phyloP scores from a whole-genome alignment of 2,797 vertebrate species.

The Rallus crepitans region DNA sequence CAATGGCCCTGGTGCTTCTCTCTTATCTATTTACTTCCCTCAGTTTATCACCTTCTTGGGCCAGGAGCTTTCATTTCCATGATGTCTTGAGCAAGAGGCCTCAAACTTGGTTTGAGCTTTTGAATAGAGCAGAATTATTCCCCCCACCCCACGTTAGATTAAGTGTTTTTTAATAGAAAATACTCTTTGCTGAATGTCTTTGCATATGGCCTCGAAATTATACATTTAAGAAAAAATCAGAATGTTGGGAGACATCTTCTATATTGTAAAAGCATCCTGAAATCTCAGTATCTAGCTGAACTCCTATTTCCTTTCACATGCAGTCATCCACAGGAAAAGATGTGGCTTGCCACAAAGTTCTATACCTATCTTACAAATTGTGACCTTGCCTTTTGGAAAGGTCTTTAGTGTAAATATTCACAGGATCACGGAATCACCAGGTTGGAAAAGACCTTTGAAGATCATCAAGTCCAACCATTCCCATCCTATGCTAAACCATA shows the following conservation, averaged over 20 bases:
- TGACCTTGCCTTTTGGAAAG: background rate
- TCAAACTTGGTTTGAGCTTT: background rate
- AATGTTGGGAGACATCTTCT: background rate
- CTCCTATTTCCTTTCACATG: background rate
- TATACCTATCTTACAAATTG: background rate
- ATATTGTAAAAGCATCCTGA: background rate
- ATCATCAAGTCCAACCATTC: too few species aligned
- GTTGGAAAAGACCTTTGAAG: too few species aligned
- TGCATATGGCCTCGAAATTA: background rate
- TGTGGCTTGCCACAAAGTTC: background rate
- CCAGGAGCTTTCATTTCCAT: background rate
- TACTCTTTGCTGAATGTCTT: background rate
- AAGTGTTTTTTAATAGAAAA: background rate
- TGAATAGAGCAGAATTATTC: background rate
- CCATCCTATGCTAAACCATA: too few species aligned
- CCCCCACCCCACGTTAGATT: background rate
- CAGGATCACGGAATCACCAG: too few species aligned
- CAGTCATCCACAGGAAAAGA: background rate
- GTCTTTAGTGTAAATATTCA: background rate
- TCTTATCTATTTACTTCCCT: background rate
- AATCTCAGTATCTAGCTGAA: background rate
- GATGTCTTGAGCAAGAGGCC: background rate
- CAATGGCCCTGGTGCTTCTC: background rate
- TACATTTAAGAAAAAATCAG: background rate
- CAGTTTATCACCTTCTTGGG: background rate